These are phyloP conservation scores for Neolamprologus kungweensis DNA, from an alignment of 2,113 vertebrate genomes.

Conservation along the genomic window DNA sequence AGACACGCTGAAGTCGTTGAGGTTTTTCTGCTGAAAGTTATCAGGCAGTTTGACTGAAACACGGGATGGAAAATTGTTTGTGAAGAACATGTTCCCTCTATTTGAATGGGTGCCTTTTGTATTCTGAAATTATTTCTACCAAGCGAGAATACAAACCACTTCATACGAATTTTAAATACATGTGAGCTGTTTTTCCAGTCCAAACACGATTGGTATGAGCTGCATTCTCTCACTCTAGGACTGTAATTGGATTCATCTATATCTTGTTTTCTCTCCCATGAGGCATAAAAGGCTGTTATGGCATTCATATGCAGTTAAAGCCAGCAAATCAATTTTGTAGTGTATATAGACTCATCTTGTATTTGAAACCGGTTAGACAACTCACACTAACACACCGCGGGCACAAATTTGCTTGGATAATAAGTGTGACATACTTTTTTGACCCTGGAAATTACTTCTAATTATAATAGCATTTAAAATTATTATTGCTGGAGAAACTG, in stretches of 20 bases:
- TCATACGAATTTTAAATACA: neutral
- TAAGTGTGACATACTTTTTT: neutral
- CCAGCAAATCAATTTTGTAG: conserved; percentile 32
- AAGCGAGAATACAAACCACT: neutral
- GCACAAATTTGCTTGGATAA: neutral
- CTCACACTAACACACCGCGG: neutral
- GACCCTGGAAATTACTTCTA: neutral
- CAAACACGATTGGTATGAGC: neutral
- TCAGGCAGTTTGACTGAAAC: neutral
- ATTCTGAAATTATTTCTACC: neutral
- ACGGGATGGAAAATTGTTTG: neutral
- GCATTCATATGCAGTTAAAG: conserved; percentile 20
- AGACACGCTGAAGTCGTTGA: neutral
- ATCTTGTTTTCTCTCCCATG: conserved; percentile 26
- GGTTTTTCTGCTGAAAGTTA: neutral
- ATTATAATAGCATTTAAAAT: neutral
- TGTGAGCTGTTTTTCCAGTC: neutral
- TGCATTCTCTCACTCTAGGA: neutral
- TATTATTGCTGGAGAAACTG: neutral
- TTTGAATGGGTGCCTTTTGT: neutral
- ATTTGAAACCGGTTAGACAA: conserved; percentile 21
- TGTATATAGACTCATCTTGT: neutral
- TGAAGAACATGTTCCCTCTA: neutral
- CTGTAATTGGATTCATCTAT: conserved; percentile 37
- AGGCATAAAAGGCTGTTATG: conserved; percentile 8